Percentiles rank a stretch among this genome's conserved stretches.
These are phyloP conservation scores for Galerucella nymphaeae DNA, from an alignment of 2,888 invertebrate genomes.

Conservation along the genomic window DNA sequence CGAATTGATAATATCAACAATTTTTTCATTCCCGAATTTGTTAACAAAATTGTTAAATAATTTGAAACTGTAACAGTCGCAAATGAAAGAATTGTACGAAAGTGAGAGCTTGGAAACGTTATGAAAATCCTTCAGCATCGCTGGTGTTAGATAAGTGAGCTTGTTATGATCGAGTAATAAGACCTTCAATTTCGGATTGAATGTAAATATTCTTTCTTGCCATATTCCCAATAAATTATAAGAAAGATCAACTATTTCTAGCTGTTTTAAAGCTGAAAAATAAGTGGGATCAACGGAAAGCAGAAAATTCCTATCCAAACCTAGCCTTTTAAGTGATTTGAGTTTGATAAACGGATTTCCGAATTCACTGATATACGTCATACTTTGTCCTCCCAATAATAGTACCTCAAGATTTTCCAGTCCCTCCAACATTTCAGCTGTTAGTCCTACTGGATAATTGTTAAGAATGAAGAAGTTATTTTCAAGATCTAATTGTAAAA, in stretches of 20 bases:
- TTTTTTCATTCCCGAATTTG: background rate
- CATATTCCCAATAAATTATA: constrained; percentile 68
- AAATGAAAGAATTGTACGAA: constrained; percentile 68
- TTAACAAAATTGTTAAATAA: constrained; percentile 25
- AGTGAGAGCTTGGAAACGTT: constrained; percentile 66
- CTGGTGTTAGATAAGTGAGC: constrained; percentile 67
- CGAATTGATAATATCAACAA: background rate
- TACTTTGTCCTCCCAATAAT: constrained; percentile 67
- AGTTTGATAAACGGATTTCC: constrained; percentile 68
- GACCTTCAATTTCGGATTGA: constrained; percentile 63
- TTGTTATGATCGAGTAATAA: constrained; percentile 68
- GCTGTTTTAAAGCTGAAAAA: constrained; percentile 64
- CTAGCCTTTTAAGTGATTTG: constrained; percentile 67
- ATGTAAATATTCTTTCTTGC: constrained; percentile 67
- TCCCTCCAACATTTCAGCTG: constrained; percentile 66
- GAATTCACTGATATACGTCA: constrained; percentile 63
- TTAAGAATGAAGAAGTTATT: constrained; percentile 66
- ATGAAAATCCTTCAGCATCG: constrained; percentile 70
- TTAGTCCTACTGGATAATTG: constrained; percentile 37
- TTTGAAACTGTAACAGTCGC: constrained; percentile 64
- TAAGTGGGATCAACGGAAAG: constrained; percentile 64
- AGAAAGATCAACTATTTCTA: constrained; percentile 67
- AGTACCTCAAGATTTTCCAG: constrained; percentile 67
- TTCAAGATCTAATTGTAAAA: constrained; percentile 68
- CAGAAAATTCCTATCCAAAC: constrained; percentile 67